A percentile compares a stretch with the other conserved stretches of the same genome.
These are phyloP conservation scores for Oligia fasciuncula DNA, from an alignment of 2,888 invertebrate genomes.

Conservation along the genomic window DNA sequence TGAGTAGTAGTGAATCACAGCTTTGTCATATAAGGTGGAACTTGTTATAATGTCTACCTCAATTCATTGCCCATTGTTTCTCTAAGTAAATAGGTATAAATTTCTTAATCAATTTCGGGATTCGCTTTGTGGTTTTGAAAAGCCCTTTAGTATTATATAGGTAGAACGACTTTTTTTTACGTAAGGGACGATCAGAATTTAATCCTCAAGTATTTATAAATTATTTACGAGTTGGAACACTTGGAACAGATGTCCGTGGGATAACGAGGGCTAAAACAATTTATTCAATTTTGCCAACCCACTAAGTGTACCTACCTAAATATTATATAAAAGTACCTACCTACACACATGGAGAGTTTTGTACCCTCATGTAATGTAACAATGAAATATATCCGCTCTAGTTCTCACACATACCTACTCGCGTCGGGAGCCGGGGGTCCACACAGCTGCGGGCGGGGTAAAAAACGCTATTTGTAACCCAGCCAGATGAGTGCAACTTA, in stretches of 20 bases:
- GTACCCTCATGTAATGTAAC: slow-evolving; percentile 23
- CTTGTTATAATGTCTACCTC: slow-evolving; percentile 2
- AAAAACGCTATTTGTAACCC: slow-evolving; percentile 45
- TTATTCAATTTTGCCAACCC: slow-evolving; percentile 31
- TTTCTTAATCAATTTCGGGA: not conserved
- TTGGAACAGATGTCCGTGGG: slow-evolving; percentile 25
- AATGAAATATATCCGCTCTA: slow-evolving; percentile 36
- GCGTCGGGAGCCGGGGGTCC: slow-evolving; percentile 19
- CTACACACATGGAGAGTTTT: slow-evolving; percentile 16
- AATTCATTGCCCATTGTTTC: slow-evolving; percentile 23
- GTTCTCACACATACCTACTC: slow-evolving; percentile 40
- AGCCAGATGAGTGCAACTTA: slow-evolving; percentile 55
- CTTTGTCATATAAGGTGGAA: slow-evolving; percentile 11
- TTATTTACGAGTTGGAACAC: slow-evolving; percentile 35
- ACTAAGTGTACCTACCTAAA: not conserved
- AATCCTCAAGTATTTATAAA: slow-evolving; percentile 31
- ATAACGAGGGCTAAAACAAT: slow-evolving; percentile 37
- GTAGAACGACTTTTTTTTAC: not conserved
- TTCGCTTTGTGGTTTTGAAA: slow-evolving; percentile 26
- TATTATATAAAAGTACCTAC: slow-evolving; percentile 5
- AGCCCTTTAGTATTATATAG: slow-evolving; percentile 18
- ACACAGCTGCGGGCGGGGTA: slow-evolving; percentile 45
- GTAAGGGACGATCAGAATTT: slow-evolving; percentile 17
- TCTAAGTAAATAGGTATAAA: too few species aligned
- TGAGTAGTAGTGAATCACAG: slow-evolving; percentile 29